Evolutionary conservation across 1,140 invertebrate species (phyloP).

Genomic region (Helicorthomorpha holstii): DNA sequence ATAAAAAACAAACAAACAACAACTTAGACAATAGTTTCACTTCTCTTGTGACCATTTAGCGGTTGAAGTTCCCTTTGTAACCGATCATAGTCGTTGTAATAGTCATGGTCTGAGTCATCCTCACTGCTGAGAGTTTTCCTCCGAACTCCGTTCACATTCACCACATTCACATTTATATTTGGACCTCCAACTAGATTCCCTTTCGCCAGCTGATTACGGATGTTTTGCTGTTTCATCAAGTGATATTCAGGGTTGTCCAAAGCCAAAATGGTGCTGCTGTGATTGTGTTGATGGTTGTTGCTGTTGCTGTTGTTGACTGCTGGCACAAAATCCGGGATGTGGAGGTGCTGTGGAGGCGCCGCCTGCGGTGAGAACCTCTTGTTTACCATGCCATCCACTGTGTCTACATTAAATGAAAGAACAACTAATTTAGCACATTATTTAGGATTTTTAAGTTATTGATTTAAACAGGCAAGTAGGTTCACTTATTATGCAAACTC

Average conservation of each 20-base stretch:
- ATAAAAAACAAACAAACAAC: no score
- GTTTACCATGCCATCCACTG: conserved; percentile 13
- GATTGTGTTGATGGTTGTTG: no score
- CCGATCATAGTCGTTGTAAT: conserved; percentile 71
- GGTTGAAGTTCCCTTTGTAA: conserved; percentile 68
- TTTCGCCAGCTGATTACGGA: conserved; percentile 6
- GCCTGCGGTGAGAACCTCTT: no score
- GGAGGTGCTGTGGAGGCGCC: no score
- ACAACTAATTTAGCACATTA: no score
- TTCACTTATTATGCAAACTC: no score
- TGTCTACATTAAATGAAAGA: conserved; percentile 5
- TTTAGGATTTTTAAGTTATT: no score
- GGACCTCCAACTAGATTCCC: no score
- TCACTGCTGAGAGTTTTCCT: conserved; percentile 25
- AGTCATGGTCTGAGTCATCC: conserved; percentile 70
- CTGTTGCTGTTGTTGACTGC: background rate
- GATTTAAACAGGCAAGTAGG: no score
- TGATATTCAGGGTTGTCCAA: conserved; percentile 88
- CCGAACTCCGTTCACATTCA: conserved; percentile 5
- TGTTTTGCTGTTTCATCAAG: conserved; percentile 34
- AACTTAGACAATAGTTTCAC: conserved; percentile 18
- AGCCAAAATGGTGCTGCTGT: no score
- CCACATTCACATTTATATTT: conserved; percentile 2
- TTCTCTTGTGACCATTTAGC: conserved; percentile 18
- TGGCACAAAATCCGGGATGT: conserved; percentile 15